A percentile compares a stretch with the other conserved stretches of the same genome.
Conservation (phyloP, 2,888 invertebrate genomes). For the Trichopoda pennipes region DNA sequence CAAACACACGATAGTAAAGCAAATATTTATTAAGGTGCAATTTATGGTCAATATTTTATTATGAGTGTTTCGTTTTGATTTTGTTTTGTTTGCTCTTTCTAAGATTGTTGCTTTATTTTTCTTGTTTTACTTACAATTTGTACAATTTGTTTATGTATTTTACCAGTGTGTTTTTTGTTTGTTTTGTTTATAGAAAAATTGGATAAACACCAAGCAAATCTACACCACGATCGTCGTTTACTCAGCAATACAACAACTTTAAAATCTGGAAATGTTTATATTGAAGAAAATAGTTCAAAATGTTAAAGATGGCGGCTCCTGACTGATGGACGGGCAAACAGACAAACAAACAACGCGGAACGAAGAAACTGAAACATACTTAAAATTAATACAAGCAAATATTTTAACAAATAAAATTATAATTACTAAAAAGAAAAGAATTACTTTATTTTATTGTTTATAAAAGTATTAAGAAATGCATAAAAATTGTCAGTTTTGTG, state of each 20-base stretch:
- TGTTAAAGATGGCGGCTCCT: slow-evolving; percentile 71
- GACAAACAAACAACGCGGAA: slow-evolving; percentile 18
- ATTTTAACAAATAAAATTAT: slow-evolving; percentile 23
- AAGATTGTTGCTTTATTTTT: slow-evolving; percentile 43
- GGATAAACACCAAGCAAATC: slow-evolving; percentile 72
- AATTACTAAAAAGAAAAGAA: slow-evolving; percentile 14
- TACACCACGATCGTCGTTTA: slow-evolving; percentile 76
- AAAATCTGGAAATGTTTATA: slow-evolving; percentile 80
- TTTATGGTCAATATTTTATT: slow-evolving; percentile 58
- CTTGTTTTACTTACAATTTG: slow-evolving; percentile 48
- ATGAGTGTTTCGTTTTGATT: neutral
- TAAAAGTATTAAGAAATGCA: slow-evolving; percentile 15
- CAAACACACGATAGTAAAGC: slow-evolving; percentile 15
- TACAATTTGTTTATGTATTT: slow-evolving; percentile 30
- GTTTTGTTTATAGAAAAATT: slow-evolving; percentile 73
- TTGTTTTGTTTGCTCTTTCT: neutral
- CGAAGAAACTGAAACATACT: slow-evolving; percentile 63
- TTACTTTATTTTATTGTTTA: slow-evolving; percentile 11
- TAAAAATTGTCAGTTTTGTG: slow-evolving; percentile 13
- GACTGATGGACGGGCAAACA: slow-evolving; percentile 30
- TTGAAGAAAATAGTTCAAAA: slow-evolving; percentile 79
- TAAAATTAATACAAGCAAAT: slow-evolving; percentile 54
- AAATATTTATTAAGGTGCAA: slow-evolving; percentile 62
- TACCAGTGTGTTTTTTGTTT: neutral
- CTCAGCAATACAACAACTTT: slow-evolving; percentile 73